These are phyloP conservation scores for Formicarius rufipectus DNA, from an alignment of 2,113 vertebrate genomes.

Conservation along the genomic window DNA sequence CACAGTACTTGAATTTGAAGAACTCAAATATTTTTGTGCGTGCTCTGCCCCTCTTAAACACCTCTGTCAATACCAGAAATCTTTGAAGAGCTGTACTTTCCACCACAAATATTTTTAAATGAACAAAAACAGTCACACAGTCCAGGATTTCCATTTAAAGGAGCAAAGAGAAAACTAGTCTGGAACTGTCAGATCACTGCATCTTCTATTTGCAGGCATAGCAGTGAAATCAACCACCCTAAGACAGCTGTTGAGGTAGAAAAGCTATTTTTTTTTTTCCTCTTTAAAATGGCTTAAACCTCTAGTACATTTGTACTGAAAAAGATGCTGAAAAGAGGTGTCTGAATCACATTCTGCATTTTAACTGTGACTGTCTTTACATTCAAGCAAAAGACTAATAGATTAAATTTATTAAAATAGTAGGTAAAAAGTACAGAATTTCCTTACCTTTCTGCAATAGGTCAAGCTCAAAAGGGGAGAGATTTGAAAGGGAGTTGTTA, in stretches of 20 bases:
- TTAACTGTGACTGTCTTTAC: background rate
- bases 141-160: background rate
- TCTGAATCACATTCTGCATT: background rate
- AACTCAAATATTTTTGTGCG: background rate
- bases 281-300: background rate
- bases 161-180: background rate
- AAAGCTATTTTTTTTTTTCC: background rate
- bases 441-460: background rate
- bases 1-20: background rate
- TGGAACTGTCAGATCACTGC: background rate
- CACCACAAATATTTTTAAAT: background rate
- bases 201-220: background rate
- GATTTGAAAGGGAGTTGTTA: background rate
- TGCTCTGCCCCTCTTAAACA: background rate
- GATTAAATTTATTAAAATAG: background rate
- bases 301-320: background rate
- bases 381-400: background rate
- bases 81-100: background rate
- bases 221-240: background rate
- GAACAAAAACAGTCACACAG: background rate
- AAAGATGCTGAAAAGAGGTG: background rate
- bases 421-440: background rate
- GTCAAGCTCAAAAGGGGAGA: background rate
- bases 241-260: background rate
- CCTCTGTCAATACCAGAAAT: background rate